These are phyloP conservation scores for Phylloscopus trochiloides DNA, from an alignment of 2,113 vertebrate species.

Conservation along the genomic window DNA sequence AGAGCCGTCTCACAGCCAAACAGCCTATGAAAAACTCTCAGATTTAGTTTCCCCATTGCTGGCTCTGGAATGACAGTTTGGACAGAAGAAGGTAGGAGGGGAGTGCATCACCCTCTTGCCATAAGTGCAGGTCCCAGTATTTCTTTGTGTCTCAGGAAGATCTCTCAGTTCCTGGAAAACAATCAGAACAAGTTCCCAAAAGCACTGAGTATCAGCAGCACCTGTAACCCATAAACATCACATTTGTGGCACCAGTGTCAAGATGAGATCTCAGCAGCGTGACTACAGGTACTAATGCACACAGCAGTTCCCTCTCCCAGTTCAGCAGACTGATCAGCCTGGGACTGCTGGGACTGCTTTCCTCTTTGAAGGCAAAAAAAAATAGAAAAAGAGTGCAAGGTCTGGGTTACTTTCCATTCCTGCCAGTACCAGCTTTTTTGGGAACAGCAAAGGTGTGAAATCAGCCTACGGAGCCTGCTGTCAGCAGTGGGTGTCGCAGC, in stretches of 20 bases:
- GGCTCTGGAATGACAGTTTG: neutral
- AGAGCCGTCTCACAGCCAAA: neutral
- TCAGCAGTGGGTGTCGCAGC: neutral
- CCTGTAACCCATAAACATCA: rapidly evolving
- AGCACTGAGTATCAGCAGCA: neutral
- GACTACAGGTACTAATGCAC: neutral
- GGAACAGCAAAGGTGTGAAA: constrained; percentile 30
- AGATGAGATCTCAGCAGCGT: neutral
- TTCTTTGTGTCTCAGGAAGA: neutral
- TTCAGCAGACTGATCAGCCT: neutral
- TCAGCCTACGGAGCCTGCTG: constrained; percentile 25
- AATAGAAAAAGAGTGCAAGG: neutral
- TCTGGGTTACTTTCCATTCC: neutral
- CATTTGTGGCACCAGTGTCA: neutral
- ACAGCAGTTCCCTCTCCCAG: neutral
- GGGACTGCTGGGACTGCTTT: neutral
- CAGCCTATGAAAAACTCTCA: neutral
- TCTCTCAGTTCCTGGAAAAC: neutral
- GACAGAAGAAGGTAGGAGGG: neutral
- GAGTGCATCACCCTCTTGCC: neutral
- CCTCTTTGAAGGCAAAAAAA: neutral
- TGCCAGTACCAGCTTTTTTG: constrained; percentile 44
- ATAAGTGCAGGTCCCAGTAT: neutral
- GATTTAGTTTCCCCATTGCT: neutral
- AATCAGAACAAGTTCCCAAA: neutral